These are phyloP conservation scores for Rhipidura dahli DNA, from an alignment of 2,113 vertebrate species.

Conservation along the genomic window DNA sequence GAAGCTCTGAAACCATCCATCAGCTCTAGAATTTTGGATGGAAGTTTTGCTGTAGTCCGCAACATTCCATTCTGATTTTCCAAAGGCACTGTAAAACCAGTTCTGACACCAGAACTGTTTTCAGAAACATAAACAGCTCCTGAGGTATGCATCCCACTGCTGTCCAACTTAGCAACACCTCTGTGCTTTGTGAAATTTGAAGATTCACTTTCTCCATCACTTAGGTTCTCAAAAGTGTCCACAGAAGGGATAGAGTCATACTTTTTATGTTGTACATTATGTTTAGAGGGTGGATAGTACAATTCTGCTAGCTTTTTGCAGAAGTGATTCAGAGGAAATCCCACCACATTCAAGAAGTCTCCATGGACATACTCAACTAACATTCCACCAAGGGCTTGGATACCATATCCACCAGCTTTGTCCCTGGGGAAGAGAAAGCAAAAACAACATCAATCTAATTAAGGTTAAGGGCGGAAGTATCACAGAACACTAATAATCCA, in stretches of 20 bases:
- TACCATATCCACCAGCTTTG: slow-evolving; percentile 97
- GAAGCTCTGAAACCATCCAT: slow-evolving; percentile 89
- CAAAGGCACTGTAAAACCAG: neutral
- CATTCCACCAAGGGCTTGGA: slow-evolving; percentile 94
- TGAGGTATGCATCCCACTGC: neutral
- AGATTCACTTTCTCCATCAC: slow-evolving; percentile 34
- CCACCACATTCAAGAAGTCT: slow-evolving; percentile 93
- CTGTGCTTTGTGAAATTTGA: neutral
- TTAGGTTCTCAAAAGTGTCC: slow-evolving; percentile 54
- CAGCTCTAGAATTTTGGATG: slow-evolving; percentile 72
- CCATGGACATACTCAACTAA: slow-evolving; percentile 88
- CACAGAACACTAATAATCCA: neutral
- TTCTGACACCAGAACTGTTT: neutral
- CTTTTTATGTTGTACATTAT: neutral
- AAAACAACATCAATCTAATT: neutral
- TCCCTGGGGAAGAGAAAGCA: slow-evolving; percentile 76
- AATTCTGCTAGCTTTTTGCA: slow-evolving; percentile 84
- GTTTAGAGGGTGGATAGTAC: slow-evolving; percentile 54
- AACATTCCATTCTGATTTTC: neutral
- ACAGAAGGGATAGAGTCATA: slow-evolving; percentile 57
- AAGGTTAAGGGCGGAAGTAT: neutral
- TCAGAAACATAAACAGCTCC: neutral
- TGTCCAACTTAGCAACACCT: neutral
- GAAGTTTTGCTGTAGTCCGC: slow-evolving; percentile 12
- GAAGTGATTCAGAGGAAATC: slow-evolving; percentile 95